Evolutionary conservation across 30 jellyfish, hydroid and myxozoan species (phyloP).

Genomic region (Turritopsis rubra): DNA sequence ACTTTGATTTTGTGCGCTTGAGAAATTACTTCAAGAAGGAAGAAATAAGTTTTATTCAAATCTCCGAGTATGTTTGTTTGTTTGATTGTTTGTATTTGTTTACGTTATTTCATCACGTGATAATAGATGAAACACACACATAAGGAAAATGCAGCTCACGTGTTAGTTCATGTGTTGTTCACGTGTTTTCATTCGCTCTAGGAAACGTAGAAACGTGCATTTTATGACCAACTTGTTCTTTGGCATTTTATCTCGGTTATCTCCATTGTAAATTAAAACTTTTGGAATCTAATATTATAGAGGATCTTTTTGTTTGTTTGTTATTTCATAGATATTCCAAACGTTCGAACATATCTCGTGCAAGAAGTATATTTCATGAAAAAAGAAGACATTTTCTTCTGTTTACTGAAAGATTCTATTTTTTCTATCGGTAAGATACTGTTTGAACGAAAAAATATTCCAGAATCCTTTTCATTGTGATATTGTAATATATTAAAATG

Average conservation of each 20-base stretch:
- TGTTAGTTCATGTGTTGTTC: too few species aligned
- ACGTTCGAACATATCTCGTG: constrained; percentile 71
- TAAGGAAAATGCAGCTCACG: too few species aligned
- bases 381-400: constrained; percentile 61
- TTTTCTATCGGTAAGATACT: constrained; percentile 77
- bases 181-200: too few species aligned
- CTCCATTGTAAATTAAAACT: too few species aligned
- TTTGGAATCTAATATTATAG: too few species aligned
- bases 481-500: neutral
- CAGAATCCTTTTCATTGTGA: neutral
- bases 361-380: constrained; percentile 64
- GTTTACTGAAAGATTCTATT: constrained; percentile 84
- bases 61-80: constrained; percentile 84
- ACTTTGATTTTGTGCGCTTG: constrained; percentile 87
- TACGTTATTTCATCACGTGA: too few species aligned
- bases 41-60: constrained; percentile 64
- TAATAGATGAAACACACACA: too few species aligned
- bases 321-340: constrained; percentile 68
- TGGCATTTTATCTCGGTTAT: too few species aligned
- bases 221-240: too few species aligned
- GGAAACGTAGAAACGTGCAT: too few species aligned
- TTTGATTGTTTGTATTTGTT: too few species aligned
- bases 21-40: constrained; percentile 78
- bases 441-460: neutral
- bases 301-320: neutral